Base-by-base conservation (phyloP, 1,140 invertebrate genomes). In the Drosophila kanapiae region DNA sequence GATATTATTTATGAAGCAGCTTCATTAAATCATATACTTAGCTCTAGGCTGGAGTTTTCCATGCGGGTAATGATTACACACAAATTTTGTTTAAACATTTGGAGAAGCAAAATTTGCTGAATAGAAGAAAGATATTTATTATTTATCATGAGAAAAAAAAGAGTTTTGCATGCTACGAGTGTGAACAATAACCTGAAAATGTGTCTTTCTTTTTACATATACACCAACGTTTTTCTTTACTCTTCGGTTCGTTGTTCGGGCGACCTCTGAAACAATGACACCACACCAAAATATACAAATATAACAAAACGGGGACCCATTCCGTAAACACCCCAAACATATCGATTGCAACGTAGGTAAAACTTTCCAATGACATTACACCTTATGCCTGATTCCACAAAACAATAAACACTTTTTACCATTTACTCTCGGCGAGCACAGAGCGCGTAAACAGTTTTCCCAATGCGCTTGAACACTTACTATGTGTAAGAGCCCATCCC, bases 331-430 rank as follows among this genome's bases (percentile, higher is more conserved):
- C 47, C 59, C 51, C 6, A 78, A 79, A 78, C 43, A 53, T 18
- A 57, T 40, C 59, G 51, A 65, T 60, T 69, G 49, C 74, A 78
- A 86, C 85, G 83, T 87, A 87, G 83, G 83, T 87, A 87, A 85
- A 88, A 74, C 68, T 77, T 74, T 80, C 27, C 63, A 49, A 61
- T 69, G 51, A 60, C 57, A 74, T 58, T 60, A 75, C 56, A 49
- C 61, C 40, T 42, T 59, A 64, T 69, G 57, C 70, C 61, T 72
- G 49, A 60, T 47, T 70, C 58, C 53, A 78, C 64, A 58, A 40
- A 45, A 54, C 47, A 57, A 43, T 51, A 37, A 64, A 61, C 23
- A 78, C 47, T 59, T 76, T 57, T 56, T 18, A 40, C 37, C 57
- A 54, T 40, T 23, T 10, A 45, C 57, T 38, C n/a, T 27, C 40